Evolutionary conservation across 1,140 invertebrate genomes (phyloP), one percentile per base, ranked within the genome.

Genomic region (Drosophila bocqueti): DNA sequence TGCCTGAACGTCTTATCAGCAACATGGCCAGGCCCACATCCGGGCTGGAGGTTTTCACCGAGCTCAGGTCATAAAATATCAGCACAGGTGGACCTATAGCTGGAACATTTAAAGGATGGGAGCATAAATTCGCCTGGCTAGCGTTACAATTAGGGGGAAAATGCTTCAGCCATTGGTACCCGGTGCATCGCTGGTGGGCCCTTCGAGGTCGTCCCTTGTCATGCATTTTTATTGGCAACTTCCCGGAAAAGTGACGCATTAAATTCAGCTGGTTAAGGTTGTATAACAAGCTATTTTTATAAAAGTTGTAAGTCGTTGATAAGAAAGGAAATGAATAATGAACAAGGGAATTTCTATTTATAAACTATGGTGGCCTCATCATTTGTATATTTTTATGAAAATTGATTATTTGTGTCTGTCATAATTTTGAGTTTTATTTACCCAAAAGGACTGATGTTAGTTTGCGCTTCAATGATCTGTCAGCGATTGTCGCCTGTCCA

Each of bases 61-160:
- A 73, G 40, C 40, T 16, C n/a, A 18, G 18, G 36, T 34, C 75
- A 85, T 85, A 86, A 85, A 85, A 75, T 62, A 81, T 63, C 74
- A 52, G 60, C 64, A 54, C 52, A 26, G 43, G 29, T 59, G 59
- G 60, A 63, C 63, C 45, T 50, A 1, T 4, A 50, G 45, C 43
- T 46, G 65, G 52, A 68, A 38, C 45, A 57, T 78, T 77, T 79
- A 72, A 80, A 75, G 75, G 77, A 52, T 73, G 50, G 24, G 40
- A 47, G 45, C 66, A 89, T 89, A 90, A 89, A 89, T 89, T 90
- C 79, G 71, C 57, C 50, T 16, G 81, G 68, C 54, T 75, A 76
- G 71, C 64, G 74, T 76, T 73, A 76, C 81, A 89, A 89, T 89
- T 85, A 82, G 71, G 64, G 66, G 52, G 15, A 0, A 74, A 83